These are phyloP conservation scores for Lerema accius DNA, from an alignment of 1,140 invertebrate species.

Conservation along the genomic window DNA sequence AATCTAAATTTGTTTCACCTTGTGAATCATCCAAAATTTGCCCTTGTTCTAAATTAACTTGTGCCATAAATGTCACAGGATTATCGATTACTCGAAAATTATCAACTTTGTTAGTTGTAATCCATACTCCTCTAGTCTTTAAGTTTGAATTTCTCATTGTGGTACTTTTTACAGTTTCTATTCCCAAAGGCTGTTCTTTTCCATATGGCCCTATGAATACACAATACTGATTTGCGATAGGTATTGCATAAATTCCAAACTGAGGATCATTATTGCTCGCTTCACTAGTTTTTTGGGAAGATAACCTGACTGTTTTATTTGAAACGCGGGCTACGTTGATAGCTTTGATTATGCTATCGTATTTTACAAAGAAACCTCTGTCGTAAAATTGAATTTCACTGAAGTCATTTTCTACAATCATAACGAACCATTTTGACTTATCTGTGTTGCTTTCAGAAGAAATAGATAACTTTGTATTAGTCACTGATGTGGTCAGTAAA, in stretches of 20 bases:
- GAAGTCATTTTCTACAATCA: constrained; percentile 75
- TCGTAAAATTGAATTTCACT: constrained; percentile 67
- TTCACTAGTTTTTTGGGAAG: constrained; percentile 56
- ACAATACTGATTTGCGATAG: constrained; percentile 54
- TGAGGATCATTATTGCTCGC: constrained; percentile 46
- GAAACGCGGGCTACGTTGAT: constrained; percentile 61
- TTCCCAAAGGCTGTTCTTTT: constrained; percentile 61
- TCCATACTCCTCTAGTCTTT: constrained; percentile 67
- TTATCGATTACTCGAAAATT: constrained; percentile 69
- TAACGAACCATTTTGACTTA: constrained; percentile 72
- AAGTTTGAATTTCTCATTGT: constrained; percentile 24
- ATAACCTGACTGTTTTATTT: constrained; percentile 68
- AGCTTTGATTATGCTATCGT: constrained; percentile 66
- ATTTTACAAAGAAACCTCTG: constrained; percentile 73
- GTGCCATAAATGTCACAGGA: constrained; percentile 63
- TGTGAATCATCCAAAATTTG: constrained; percentile 42
- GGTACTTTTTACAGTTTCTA: constrained; percentile 61
- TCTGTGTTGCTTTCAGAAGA: constrained; percentile 25
- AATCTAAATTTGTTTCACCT: constrained; percentile 28
- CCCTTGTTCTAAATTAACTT: constrained; percentile 29
- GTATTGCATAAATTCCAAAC: constrained; percentile 75
- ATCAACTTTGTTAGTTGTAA: constrained; percentile 67
- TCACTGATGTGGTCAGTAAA: not conserved
- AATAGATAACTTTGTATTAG: not conserved
- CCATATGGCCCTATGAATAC: constrained; percentile 75